phyloP scores from a whole-genome alignment of 2,797 vertebrate species.

The Antrozous pallidus region DNA sequence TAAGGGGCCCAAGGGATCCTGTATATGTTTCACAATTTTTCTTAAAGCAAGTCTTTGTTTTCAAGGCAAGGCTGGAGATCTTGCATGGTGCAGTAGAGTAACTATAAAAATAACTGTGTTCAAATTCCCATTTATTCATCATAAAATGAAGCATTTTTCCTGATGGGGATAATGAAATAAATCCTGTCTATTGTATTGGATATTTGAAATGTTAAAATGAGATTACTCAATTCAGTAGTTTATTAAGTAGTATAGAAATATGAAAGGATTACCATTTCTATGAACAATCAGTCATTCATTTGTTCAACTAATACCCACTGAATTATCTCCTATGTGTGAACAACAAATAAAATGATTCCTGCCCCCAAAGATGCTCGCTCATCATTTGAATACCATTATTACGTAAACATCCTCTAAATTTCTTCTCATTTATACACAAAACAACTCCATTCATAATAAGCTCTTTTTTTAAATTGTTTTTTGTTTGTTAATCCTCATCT shows the following conservation, averaged over 20 bases:
- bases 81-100: background rate
- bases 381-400: background rate
- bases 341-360: background rate
- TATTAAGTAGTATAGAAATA: background rate
- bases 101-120: background rate
- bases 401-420: background rate
- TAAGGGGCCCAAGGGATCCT: background rate
- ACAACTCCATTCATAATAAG: background rate
- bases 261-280: background rate
- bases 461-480: background rate
- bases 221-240: background rate
- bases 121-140: background rate
- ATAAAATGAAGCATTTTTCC: background rate
- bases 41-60: background rate
- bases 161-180: background rate
- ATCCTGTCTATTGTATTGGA: background rate
- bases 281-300: background rate
- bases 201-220: constrained; percentile 32
- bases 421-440: background rate
- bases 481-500: too few species aligned
- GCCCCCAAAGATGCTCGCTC: background rate
- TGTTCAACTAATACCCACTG: background rate
- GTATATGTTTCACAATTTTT: background rate
- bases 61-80: background rate
- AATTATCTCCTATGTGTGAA: background rate